Base-by-base conservation (phyloP, 2,113 vertebrate genomes). In the Capra hircus region DNA sequence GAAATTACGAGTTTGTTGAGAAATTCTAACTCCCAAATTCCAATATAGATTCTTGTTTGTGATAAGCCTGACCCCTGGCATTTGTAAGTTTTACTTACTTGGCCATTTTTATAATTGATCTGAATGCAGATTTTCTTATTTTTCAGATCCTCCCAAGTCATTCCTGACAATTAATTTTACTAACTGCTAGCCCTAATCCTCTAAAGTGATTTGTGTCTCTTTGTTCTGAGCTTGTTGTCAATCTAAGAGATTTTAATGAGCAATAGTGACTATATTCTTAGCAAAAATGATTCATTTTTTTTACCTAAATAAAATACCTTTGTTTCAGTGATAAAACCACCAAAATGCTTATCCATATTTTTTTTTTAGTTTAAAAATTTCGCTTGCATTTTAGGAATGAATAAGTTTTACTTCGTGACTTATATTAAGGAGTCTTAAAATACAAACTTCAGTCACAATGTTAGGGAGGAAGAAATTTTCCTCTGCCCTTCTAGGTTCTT, bases 1-100 rank as follows among this genome's bases (percentile, higher is more conserved):
- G 36, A 95, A 77, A 62, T 93, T 48, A 84, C 30, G 7, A 9
- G 15, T 91, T 95, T 55, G 45, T 15, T 83, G 59, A 97, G 71
- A 94, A 86, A 91, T 78, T 87, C 57, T 89, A 59, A 78, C 55
- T 96, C 71, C 80, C 45, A 91, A 87, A 96, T 95, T 97, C 84
- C 48, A 92, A 23, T 25, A 83, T 28, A 93, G 87, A 97, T 95
- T 91, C 36, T 71, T 91, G 3, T 64, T 89, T 87, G n/a, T 84
- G 60, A 92, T 91, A 89, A 94, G n/a, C 14, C 43, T 7, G 19
- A 95, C 3, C 16, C 67, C 87, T 91, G 82, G 83, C 14, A 3
- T 95, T 88, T 95, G 53, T 74, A 81, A 87, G 27, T 88, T 97
- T 91, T 93, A 78, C n/a, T 71, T 78, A 91, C 28, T 53, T 93